Conservation (phyloP, 2,797 vertebrate species). For the Sylvilagus floridanus region DNA sequence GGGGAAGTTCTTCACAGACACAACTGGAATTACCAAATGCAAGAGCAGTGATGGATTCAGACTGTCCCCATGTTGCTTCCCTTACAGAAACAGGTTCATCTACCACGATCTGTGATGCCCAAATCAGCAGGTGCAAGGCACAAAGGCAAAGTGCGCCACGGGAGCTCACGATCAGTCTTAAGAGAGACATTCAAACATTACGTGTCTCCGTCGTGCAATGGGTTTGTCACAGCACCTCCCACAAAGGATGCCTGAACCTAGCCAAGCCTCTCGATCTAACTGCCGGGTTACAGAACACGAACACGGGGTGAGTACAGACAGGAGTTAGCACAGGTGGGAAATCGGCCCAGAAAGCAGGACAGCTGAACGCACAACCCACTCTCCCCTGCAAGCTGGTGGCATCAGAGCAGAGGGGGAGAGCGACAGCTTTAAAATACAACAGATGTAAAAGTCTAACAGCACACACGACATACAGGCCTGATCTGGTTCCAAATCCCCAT, state of each 20-base stretch:
- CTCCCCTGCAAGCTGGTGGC: conserved; percentile 18
- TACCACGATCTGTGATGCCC: neutral
- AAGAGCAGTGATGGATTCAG: neutral
- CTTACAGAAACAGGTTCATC: neutral
- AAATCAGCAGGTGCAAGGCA: conserved; percentile 11
- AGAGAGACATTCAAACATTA: neutral
- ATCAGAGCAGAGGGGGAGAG: neutral
- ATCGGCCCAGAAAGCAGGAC: neutral
- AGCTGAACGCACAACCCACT: neutral
- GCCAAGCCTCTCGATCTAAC: neutral
- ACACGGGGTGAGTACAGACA: neutral
- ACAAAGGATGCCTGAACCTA: neutral
- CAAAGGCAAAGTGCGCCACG: neutral
- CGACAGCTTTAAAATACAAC: conserved; percentile 22
- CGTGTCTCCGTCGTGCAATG: neutral
- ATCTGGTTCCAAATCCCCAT: neutral
- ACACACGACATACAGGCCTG: neutral
- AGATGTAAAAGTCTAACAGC: conserved; percentile 36
- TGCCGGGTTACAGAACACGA: neutral
- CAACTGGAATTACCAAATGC: conserved; percentile 39
- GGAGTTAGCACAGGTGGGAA: conserved; percentile 11
- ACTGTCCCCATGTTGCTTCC: neutral
- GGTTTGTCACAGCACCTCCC: neutral
- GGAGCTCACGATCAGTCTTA: conserved; percentile 12
- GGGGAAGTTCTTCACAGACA: conserved; percentile 22